Conservation (phyloP, 2,113 vertebrate genomes). For the Macrotus californicus region DNA sequence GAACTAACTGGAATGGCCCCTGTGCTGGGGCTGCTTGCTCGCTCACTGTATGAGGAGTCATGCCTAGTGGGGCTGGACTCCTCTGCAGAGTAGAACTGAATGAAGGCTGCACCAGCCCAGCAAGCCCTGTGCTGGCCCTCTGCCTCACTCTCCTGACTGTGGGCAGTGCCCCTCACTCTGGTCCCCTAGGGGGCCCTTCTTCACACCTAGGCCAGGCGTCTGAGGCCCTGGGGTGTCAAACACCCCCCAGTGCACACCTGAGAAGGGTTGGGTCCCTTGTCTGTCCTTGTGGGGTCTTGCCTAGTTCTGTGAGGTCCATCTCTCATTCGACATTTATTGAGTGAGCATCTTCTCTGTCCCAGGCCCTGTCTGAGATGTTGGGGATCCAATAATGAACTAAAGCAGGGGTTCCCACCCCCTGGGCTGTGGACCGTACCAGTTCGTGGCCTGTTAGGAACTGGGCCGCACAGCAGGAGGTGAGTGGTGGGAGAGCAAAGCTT, state of each 20-base stretch:
- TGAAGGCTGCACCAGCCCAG: constrained; percentile 40
- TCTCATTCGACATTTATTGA: not conserved
- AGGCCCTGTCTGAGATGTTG: not conserved
- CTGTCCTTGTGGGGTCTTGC: not conserved
- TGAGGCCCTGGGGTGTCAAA: not conserved
- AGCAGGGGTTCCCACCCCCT: not conserved
- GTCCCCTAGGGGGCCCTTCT: not conserved
- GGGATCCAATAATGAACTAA: not conserved
- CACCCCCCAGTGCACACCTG: not conserved
- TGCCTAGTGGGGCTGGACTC: constrained; percentile 10
- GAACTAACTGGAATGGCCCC: constrained; percentile 78
- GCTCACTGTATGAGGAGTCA: constrained; percentile 56
- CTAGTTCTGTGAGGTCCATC: not conserved
- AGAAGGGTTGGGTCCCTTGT: not conserved
- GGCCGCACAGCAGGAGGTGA: too few species aligned
- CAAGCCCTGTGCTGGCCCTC: constrained; percentile 12
- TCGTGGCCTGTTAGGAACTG: too few species aligned
- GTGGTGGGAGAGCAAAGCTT: too few species aligned
- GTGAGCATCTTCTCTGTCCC: not conserved
- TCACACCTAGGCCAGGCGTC: not conserved
- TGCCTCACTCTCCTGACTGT: not conserved
- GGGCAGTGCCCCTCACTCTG: not conserved
- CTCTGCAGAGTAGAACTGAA: not conserved
- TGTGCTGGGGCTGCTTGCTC: constrained; percentile 74
- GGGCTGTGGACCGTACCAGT: too few species aligned